A percentile compares a stretch with the other conserved stretches of the same genome.
Evolutionary conservation across 2,888 invertebrate species (phyloP).

Genomic region (Apodemia zela): DNA sequence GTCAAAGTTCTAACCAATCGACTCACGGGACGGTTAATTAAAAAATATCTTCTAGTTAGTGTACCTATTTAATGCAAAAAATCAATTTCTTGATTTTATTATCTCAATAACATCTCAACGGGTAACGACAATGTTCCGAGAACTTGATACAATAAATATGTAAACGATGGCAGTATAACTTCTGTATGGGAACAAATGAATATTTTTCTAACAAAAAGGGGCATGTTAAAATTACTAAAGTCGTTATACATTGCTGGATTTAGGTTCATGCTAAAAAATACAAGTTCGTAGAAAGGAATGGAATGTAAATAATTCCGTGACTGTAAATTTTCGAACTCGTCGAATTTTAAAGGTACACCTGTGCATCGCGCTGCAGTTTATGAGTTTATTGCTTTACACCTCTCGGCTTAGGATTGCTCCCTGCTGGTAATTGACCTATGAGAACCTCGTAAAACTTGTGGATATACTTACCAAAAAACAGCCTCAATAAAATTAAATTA

Average conservation of each 20-base stretch:
- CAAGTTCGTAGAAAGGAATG: neutral
- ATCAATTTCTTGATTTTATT: neutral
- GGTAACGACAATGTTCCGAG: constrained; percentile 60
- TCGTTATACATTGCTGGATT: constrained; percentile 37
- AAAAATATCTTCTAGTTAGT: too few relatives aligned
- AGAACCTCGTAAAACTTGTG: constrained; percentile 51
- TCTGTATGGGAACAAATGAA: constrained; percentile 47
- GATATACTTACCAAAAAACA: neutral
- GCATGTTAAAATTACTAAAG: neutral
- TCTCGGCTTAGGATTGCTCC: constrained; percentile 58
- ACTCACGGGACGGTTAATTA: neutral
- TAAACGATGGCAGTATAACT: constrained; percentile 74
- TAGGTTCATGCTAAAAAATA: neutral
- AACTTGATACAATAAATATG: constrained; percentile 69
- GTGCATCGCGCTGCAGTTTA: constrained; percentile 61
- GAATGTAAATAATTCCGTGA: neutral
- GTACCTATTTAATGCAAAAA: constrained; percentile 20
- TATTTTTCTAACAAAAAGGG: neutral
- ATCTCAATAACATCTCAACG: constrained; percentile 39
- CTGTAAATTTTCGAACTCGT: neutral
- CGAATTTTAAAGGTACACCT: constrained; percentile 49
- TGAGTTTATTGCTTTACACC: constrained; percentile 74
- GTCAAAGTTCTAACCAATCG: neutral
- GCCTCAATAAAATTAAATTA: constrained; percentile 13
- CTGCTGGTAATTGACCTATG: constrained; percentile 70